phyloP scores from a whole-genome alignment of 2,888 invertebrate species.

The Agapostemon virescens region DNA sequence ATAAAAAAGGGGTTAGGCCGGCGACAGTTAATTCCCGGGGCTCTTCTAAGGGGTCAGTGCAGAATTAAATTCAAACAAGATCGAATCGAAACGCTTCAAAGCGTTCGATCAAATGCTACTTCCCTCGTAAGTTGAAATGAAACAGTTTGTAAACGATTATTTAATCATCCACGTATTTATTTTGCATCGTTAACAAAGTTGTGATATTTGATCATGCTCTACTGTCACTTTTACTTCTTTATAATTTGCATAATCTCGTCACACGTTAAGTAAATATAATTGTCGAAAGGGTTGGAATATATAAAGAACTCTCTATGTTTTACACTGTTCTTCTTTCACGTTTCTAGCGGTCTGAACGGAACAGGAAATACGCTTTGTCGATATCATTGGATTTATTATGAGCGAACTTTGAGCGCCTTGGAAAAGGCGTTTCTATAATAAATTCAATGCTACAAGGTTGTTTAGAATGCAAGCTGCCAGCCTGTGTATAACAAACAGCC shows the following conservation, averaged over 20 bases:
- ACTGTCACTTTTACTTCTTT: neutral
- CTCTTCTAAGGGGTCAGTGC: neutral
- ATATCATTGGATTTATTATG: neutral
- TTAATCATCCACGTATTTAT: neutral
- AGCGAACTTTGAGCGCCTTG: neutral
- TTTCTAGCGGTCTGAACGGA: neutral
- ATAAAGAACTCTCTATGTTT: too few relatives aligned
- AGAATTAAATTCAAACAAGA: neutral
- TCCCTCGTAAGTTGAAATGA: neutral
- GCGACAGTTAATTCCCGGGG: neutral
- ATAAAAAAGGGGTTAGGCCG: neutral
- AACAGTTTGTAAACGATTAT: neutral
- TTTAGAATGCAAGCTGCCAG: neutral
- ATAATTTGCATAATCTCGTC: neutral
- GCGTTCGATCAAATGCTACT: neutral
- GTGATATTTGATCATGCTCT: neutral
- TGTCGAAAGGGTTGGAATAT: neutral
- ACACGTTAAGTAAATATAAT: neutral
- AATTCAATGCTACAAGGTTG: neutral
- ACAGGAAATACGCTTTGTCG: neutral
- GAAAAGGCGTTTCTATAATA: neutral
- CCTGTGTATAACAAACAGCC: neutral
- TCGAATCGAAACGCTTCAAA: neutral
- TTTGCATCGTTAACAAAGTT: neutral
- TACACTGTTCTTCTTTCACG: neutral